Base-by-base conservation (phyloP, 2,797 vertebrate species). In the Crenuchus spilurus region DNA sequence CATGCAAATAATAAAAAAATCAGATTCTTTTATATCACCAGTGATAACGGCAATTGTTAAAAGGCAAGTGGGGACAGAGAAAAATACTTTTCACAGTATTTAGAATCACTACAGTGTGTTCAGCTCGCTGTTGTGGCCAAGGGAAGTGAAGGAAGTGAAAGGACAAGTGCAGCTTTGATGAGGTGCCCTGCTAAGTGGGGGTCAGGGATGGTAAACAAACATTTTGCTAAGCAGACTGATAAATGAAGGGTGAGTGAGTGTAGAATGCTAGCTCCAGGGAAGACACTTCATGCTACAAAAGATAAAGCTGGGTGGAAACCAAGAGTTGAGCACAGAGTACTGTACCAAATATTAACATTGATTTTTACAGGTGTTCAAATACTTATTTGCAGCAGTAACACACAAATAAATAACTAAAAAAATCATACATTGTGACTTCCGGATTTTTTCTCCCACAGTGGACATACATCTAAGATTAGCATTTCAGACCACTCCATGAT, bases 101-200 rank as follows among this genome's bases (percentile, higher is more conserved):
- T 2, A 2, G 11, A 2, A 16, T 14, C 41, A 42, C 4, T 51
- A 1, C 7, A 18, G 48, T 26, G 10, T 37, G 10, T 10, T 4
- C 35, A 37, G 35, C 4, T 4, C 35, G 35, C 35, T 13, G 20
- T 8, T 26, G 55, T 20, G 9, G 41, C 61, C 1, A 14, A 7
- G 70, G 76, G 75, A 87, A 84, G 69, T 85, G 82, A 82, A 83
- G 71, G 71, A 79, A 68, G 72, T 73, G 70, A 71, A 80, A 57
- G 69, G 77, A 84, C 39, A 78, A 80, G 81, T 69, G 20, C 13
- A 16, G 48, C 55, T 68, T 68, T 68, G 64, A 68, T 62, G 26
- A 54, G 37, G 52, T 33, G 24, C 37, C 48, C 65, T 51, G 52
- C 44, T 70, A 61, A 65, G n/a, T 33, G 54, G 20, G 51, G 57